phyloP scores from a whole-genome alignment of 2,888 invertebrate species.

The Gymnosoma rotundatum region DNA sequence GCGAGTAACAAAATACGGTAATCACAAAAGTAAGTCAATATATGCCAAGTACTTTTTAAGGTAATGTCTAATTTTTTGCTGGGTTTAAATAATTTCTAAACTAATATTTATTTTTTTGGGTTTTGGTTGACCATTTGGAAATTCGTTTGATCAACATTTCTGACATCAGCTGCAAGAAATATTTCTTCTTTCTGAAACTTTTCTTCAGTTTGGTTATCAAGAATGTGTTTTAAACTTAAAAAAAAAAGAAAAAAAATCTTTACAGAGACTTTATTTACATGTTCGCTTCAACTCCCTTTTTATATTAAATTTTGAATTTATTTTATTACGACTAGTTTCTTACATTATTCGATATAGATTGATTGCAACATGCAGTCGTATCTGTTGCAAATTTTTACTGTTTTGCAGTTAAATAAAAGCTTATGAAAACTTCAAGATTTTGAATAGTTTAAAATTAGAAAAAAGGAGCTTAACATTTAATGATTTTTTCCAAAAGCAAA shows the following conservation, averaged over 20 bases:
- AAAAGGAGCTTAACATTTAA: slow-evolving; percentile 4
- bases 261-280: not conserved
- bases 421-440: slow-evolving; percentile 49
- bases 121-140: slow-evolving; percentile 39
- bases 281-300: slow-evolving; percentile 1
- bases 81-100: too few relatives aligned
- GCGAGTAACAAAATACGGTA: too few relatives aligned
- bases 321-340: slow-evolving; percentile 30
- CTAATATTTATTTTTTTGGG: not conserved
- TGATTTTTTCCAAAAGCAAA: slow-evolving; percentile 1
- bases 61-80: too few relatives aligned
- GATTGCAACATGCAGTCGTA: slow-evolving; percentile 30
- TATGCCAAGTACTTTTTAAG: too few relatives aligned
- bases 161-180: slow-evolving; percentile 60
- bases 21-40: too few relatives aligned
- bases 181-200: slow-evolving; percentile 46
- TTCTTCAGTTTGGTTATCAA: slow-evolving; percentile 3
- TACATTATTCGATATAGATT: slow-evolving; percentile 42
- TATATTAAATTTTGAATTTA: not conserved
- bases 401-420: slow-evolving; percentile 24
- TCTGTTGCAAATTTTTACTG: slow-evolving; percentile 28
- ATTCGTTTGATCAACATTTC: slow-evolving; percentile 47
- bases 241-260: not conserved
- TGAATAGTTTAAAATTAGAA: slow-evolving; percentile 56
- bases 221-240: slow-evolving; percentile 20